A percentile compares a stretch with the other conserved stretches of the same genome.
phyloP scores from a whole-genome alignment of 2,797 vertebrate genomes.

The Otus scops region DNA sequence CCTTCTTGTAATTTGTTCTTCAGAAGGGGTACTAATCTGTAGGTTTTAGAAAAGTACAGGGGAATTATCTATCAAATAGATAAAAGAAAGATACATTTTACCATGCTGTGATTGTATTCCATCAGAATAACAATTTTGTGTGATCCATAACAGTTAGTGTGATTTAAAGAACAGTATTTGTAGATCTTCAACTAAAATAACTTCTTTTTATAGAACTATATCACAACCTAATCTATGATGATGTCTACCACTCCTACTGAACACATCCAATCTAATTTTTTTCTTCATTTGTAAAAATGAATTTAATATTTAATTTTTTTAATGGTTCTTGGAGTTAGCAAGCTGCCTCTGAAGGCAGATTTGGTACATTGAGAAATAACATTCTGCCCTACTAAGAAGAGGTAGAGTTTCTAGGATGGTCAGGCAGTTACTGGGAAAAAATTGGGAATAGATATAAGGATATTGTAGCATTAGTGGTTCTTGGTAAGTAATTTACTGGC shows the following conservation, averaged over 20 bases:
- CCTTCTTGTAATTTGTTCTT: neutral
- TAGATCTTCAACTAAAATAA: neutral
- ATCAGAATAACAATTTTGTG: neutral
- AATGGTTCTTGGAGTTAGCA: neutral
- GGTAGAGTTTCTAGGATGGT: neutral
- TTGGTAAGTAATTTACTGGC: neutral
- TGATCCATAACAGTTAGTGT: neutral
- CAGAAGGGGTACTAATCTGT: neutral
- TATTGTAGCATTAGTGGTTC: neutral
- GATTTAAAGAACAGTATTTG: neutral
- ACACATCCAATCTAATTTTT: neutral
- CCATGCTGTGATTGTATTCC: neutral
- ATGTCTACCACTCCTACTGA: neutral
- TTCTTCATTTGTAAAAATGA: neutral
- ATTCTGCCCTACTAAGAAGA: neutral
- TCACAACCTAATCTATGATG: neutral
- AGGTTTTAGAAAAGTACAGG: neutral
- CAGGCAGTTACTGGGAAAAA: neutral
- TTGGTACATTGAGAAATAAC: neutral
- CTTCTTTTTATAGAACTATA: neutral
- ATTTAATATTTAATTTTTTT: neutral
- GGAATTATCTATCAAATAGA: neutral
- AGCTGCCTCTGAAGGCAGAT: neutral
- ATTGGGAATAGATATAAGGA: neutral
- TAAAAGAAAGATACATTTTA: neutral